Percentiles rank a stretch among this genome's conserved stretches.
phyloP scores from a whole-genome alignment of 2,113 vertebrate species.

The Pedionomus torquatus region DNA sequence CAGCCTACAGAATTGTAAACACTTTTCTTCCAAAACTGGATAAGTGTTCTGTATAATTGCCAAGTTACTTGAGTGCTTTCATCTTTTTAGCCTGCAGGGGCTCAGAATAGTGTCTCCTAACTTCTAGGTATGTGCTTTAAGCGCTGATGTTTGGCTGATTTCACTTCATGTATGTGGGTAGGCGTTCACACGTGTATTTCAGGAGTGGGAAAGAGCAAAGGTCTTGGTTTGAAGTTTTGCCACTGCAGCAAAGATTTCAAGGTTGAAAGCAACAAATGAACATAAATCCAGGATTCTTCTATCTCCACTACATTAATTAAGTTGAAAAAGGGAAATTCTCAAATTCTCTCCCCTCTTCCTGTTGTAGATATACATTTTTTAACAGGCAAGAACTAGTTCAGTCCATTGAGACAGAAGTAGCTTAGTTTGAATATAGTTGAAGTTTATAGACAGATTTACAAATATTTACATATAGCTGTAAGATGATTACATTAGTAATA shows the following conservation, averaged over 20 bases:
- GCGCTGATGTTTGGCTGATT: neutral
- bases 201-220: neutral
- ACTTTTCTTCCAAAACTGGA: neutral
- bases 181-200: rapidly evolving
- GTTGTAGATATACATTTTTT: neutral
- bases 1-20: neutral
- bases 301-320: neutral
- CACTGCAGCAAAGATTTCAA: neutral
- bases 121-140: neutral
- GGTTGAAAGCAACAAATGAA: neutral
- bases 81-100: neutral
- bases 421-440: neutral
- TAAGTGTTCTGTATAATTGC: neutral
- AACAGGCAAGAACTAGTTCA: neutral
- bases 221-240: neutral
- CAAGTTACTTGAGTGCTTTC: neutral
- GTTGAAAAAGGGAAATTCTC: neutral
- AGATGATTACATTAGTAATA: neutral
- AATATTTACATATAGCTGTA: neutral
- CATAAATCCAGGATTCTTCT: neutral
- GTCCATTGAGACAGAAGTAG: neutral
- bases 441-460: neutral
- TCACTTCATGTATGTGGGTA: neutral
- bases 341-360: neutral
- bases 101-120: neutral